Base-by-base conservation (phyloP, 2,888 invertebrate species). In the Dolichomitus sp. region DNA sequence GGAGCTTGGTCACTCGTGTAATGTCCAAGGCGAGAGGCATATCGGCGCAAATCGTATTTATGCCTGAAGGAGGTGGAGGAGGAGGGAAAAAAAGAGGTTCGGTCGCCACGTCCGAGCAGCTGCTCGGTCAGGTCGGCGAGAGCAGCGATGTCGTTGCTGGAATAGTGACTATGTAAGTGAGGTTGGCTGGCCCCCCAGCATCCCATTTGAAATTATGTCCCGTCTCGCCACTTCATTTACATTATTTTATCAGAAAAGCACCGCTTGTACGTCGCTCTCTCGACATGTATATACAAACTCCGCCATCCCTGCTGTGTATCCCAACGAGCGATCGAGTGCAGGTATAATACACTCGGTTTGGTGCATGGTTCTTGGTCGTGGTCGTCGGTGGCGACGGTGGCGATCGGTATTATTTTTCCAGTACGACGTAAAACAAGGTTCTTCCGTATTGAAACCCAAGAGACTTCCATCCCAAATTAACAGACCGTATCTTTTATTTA, bases 241-340 rank as follows among this genome's bases (percentile, higher is more conserved):
- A 83, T 81, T 83, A 81, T 85, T 85, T 84, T 84, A 84, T 84
- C 84, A 84, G 78, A 82, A 84, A 82, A 84, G 61, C 73, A 52
- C 54, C 69, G 61, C 78, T 40, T 66, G 77, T 79, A 84, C 42
- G 54, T 30, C 48, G 50, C 70, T 40, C 40, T 45, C 52, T 52
- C 17, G 17, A 45, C 66, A 59, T 69, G 52, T 69, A 57, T 66
- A 33, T 65, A 74, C 73, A 74, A 65, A 82, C 37, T 42, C 65
- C 23, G 70, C 70, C 61, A 73, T 72, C 7, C 68, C 52, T 17
- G 57, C 63, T 66, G 65, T 76, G 45, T 66, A 72, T 75, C 54
- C 70, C 52, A 33, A 48, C 66, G 63, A 66, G 59, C 52, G 82
- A 70, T 75, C 78, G 75, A 79, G 50, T 75, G 57, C 42, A 33